These are phyloP conservation scores for Oscheius onirici DNA, from an alignment of 2,888 invertebrate genomes.

Conservation along the genomic window DNA sequence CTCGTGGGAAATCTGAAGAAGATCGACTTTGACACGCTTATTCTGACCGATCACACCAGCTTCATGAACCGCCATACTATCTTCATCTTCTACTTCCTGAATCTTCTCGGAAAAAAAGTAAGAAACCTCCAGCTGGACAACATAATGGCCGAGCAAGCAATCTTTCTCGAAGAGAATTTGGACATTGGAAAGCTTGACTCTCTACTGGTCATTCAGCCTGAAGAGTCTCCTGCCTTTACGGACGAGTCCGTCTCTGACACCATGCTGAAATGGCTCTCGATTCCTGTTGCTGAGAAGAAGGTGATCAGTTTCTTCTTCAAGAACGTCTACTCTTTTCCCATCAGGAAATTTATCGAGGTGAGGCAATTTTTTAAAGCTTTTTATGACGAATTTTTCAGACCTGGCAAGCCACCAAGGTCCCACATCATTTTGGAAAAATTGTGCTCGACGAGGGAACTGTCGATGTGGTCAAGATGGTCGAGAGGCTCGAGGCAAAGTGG, in stretches of 20 bases:
- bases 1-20: background rate
- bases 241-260: background rate
- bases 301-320: slow-evolving; percentile 8
- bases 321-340: background rate
- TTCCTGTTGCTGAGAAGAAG: background rate
- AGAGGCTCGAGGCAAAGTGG: background rate
- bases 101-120: background rate
- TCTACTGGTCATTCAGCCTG: background rate
- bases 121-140: slow-evolving; percentile 1
- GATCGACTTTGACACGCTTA: background rate
- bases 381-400: no score
- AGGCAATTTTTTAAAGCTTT: background rate
- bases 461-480: background rate
- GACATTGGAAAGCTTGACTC: background rate
- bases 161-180: background rate
- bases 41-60: slow-evolving; percentile 4
- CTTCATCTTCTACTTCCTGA: slow-evolving; percentile 26
- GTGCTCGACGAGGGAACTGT: background rate
- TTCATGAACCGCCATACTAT: slow-evolving; percentile 3
- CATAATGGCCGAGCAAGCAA: slow-evolving; percentile 7
- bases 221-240: background rate
- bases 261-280: slow-evolving; percentile 3
- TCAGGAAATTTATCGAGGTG: background rate
- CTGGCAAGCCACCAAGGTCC: background rate
- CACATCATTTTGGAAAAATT: background rate